Evolutionary conservation across 2,888 invertebrate species (phyloP).

Genomic region (Scelioninae gen. 1): DNA sequence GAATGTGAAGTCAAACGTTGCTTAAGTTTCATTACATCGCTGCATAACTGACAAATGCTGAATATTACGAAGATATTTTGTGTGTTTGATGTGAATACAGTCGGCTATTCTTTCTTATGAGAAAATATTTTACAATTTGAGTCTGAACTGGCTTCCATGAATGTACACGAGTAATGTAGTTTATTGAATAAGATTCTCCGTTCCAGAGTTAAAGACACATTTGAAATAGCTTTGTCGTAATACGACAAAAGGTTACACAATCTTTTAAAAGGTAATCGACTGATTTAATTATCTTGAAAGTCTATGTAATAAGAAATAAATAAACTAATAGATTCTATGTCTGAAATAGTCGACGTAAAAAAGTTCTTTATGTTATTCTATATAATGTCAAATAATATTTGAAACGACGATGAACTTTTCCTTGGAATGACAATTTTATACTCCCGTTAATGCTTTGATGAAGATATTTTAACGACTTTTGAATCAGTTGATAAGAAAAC

Average conservation of each 20-base stretch:
- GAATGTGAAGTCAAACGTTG: constrained; percentile 65
- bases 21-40: constrained; percentile 59
- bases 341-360: too few species aligned
- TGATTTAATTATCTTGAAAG: too few species aligned
- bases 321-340: too few species aligned
- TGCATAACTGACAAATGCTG: constrained; percentile 53
- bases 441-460: too few species aligned
- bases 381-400: too few species aligned
- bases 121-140: constrained; percentile 36
- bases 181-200: constrained; percentile 31
- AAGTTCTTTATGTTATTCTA: too few species aligned
- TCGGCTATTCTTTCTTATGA: constrained; percentile 2
- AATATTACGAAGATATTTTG: constrained; percentile 58
- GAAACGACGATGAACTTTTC: too few species aligned
- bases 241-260: not conserved
- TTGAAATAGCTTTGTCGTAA: not conserved
- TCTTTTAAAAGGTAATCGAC: too few species aligned
- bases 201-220: constrained; percentile 12
- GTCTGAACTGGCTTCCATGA: not conserved
- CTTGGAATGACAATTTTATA: too few species aligned
- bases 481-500: too few species aligned
- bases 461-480: too few species aligned
- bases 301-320: too few species aligned
- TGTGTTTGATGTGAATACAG: constrained; percentile 9
- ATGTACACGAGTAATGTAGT: constrained; percentile 7